These are phyloP conservation scores for Nothobranchius kuhntae DNA, from an alignment of 2,113 vertebrate genomes.

Conservation along the genomic window DNA sequence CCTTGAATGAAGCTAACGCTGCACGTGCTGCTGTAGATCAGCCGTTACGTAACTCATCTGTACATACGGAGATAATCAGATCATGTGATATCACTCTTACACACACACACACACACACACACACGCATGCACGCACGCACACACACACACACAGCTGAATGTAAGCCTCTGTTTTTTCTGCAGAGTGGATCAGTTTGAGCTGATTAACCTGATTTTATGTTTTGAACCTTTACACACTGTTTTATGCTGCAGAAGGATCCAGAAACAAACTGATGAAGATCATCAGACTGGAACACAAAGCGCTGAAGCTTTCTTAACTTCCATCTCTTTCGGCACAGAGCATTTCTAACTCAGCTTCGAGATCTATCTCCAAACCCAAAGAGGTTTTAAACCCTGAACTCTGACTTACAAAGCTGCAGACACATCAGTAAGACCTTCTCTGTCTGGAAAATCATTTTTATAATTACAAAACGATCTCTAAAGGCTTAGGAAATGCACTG, in stretches of 20 bases:
- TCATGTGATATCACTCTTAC: not conserved
- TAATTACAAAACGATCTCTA: too few species aligned
- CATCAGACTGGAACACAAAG: too few species aligned
- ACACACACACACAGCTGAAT: not conserved
- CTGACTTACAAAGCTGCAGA: not conserved
- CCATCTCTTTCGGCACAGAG: too few species aligned
- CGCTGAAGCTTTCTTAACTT: too few species aligned
- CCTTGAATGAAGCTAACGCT: conserved; percentile 1
- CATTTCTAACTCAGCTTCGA: too few species aligned
- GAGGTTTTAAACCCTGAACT: not conserved
- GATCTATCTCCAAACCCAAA: too few species aligned
- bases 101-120: not conserved
- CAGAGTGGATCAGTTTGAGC: not conserved
- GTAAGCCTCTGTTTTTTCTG: not conserved
- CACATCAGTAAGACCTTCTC: not conserved
- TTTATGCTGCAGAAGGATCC: too few species aligned
- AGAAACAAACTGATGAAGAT: too few species aligned
- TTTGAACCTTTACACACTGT: too few species aligned
- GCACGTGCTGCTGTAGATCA: conserved; percentile 36
- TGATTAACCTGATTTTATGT: not conserved
- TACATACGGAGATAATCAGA: conserved; percentile 10
- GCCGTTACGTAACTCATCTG: conserved; percentile 16
- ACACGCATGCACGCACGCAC: too few species aligned
- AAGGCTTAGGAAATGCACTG: too few species aligned
- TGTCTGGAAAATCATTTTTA: not conserved